Evolutionary conservation across 2,888 invertebrate species (phyloP).

Genomic region (Andrena chrysosceles): DNA sequence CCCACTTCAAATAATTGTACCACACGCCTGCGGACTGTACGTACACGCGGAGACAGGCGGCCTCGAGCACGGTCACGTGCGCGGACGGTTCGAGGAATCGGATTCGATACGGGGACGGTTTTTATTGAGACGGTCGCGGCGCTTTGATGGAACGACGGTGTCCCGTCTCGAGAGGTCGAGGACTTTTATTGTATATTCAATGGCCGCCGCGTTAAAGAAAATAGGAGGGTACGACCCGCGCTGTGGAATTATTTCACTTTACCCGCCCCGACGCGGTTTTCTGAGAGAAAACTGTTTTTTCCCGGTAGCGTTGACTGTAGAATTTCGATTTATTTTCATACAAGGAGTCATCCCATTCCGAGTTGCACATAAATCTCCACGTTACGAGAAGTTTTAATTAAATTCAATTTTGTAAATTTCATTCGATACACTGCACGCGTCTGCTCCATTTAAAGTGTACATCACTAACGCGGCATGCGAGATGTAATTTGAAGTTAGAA

Average conservation of each 20-base stretch:
- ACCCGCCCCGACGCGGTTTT: neutral
- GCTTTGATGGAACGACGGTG: neutral
- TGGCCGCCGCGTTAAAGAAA: neutral
- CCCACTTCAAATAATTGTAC: slow-evolving; percentile 52
- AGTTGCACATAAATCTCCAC: too few species aligned
- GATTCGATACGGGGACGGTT: slow-evolving; percentile 7
- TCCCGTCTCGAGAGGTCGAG: neutral
- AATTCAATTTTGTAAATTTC: too few species aligned
- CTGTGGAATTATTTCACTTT: neutral
- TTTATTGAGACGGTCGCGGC: neutral
- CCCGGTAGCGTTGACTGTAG: neutral
- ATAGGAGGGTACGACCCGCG: neutral
- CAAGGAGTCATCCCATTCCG: too few species aligned
- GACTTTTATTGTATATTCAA: neutral
- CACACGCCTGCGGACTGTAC: slow-evolving; percentile 25
- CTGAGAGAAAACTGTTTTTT: neutral
- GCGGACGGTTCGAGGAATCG: slow-evolving; percentile 6
- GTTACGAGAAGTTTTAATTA: too few species aligned
- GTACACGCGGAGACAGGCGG: slow-evolving; percentile 9
- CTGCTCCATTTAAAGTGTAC: neutral
- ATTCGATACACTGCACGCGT: too few species aligned
- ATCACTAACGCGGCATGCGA: neutral
- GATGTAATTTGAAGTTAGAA: slow-evolving; percentile 1
- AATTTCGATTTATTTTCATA: too few species aligned
- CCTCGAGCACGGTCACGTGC: slow-evolving; percentile 34